phyloP scores from a whole-genome alignment of 2,113 vertebrate species.

The Alligator sinensis region DNA sequence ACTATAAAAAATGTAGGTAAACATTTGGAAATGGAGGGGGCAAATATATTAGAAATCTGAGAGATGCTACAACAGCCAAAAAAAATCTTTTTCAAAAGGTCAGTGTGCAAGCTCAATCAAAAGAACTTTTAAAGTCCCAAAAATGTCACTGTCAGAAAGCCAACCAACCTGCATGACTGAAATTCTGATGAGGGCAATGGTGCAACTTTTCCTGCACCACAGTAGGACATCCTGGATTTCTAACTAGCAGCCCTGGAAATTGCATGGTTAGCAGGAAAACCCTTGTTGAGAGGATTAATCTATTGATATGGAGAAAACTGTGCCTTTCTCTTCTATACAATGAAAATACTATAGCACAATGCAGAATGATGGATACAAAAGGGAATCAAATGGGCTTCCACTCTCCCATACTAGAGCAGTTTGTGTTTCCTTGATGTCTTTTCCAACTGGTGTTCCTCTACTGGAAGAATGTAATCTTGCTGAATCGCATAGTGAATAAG shows the following conservation, averaged over 20 bases:
- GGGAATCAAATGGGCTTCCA: slow-evolving; percentile 10
- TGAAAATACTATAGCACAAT: neutral
- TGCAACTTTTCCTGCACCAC: neutral
- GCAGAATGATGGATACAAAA: slow-evolving; percentile 1
- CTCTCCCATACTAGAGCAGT: neutral
- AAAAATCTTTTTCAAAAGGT: neutral
- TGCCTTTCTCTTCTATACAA: slow-evolving; percentile 39
- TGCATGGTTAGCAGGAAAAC: slow-evolving; percentile 26
- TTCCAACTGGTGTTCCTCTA: neutral
- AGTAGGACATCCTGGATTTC: slow-evolving; percentile 17
- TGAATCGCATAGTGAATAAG: neutral
- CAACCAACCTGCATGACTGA: slow-evolving; percentile 10
- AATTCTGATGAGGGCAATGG: slow-evolving; percentile 10
- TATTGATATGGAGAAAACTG: slow-evolving; percentile 29
- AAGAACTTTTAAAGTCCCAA: neutral
- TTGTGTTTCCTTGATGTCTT: neutral
- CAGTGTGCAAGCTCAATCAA: neutral
- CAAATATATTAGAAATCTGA: neutral
- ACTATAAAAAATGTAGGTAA: neutral
- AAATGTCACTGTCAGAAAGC: neutral
- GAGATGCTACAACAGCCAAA: neutral
- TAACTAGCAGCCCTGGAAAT: neutral
- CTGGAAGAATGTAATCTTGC: neutral
- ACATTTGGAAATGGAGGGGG: too few relatives aligned
- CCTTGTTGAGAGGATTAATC: slow-evolving; percentile 46